Conservation (phyloP, 2,113 vertebrate species). For the Centropus unirufus region DNA sequence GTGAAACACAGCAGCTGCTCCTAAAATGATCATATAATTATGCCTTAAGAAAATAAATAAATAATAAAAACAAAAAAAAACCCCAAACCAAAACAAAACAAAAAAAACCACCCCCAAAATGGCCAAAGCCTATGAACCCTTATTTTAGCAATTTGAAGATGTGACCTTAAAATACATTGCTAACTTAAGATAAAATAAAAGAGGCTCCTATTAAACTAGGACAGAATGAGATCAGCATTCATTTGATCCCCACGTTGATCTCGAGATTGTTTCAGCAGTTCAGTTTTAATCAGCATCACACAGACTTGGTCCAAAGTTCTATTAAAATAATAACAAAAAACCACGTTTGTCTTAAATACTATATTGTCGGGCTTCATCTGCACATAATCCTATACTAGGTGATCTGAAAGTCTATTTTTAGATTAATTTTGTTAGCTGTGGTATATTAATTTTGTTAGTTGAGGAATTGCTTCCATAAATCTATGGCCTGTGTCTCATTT, state of each 20-base stretch:
- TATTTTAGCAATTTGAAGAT: not conserved
- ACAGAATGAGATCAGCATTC: not conserved
- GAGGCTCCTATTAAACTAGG: not conserved
- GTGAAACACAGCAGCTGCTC: not conserved
- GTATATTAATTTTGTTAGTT: not conserved
- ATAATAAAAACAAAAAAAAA: not conserved
- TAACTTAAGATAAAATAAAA: not conserved
- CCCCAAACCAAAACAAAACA: not conserved
- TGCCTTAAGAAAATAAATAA: not conserved
- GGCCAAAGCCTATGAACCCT: not conserved
- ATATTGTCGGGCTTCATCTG: not conserved
- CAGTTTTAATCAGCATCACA: not conserved
- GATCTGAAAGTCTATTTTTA: not conserved
- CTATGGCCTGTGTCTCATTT: not conserved
- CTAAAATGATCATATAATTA: not conserved
- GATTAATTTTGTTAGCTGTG: not conserved
- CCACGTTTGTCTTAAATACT: not conserved
- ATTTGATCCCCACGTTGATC: not conserved
- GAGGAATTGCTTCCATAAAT: not conserved
- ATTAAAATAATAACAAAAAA: not conserved
- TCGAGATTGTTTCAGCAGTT: not conserved
- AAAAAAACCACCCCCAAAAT: not conserved
- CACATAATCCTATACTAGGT: not conserved
- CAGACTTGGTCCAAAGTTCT: not conserved
- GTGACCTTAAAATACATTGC: not conserved